Conservation (phyloP, 2,113 vertebrate species). For the Thermophis baileyi region DNA sequence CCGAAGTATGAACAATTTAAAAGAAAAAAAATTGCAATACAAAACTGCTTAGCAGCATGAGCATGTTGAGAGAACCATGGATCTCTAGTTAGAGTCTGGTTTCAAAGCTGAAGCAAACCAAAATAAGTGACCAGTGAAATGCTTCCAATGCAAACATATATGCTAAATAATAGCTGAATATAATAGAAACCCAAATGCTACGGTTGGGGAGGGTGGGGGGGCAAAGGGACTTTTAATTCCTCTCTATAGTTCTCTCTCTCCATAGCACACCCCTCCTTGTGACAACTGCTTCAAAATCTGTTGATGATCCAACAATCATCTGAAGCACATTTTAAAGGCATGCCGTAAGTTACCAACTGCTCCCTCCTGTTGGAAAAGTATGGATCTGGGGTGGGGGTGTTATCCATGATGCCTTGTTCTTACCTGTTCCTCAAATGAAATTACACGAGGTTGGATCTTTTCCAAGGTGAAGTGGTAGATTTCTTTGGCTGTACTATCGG, state of each 20-base stretch:
- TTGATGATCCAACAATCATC: not conserved
- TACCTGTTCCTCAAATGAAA: conserved; percentile 98
- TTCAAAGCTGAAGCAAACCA: not conserved
- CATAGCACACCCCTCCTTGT: not conserved
- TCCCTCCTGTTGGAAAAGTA: not conserved
- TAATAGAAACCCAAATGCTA: not conserved
- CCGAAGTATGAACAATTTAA: not conserved
- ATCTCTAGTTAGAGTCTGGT: not conserved
- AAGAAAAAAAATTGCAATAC: not conserved
- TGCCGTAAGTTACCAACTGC: not conserved
- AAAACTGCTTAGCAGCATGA: not conserved
- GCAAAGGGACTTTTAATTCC: not conserved
- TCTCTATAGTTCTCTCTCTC: not conserved
- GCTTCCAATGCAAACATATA: not conserved
- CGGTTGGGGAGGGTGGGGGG: too few relatives aligned
- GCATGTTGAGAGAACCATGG: not conserved
- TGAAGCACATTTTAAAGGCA: not conserved
- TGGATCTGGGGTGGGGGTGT: not conserved
- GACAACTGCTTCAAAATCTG: not conserved
- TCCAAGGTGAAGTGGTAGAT: conserved; percentile 97
- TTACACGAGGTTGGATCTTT: conserved; percentile 96
- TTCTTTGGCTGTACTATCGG: conserved; percentile 91
- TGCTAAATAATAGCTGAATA: not conserved
- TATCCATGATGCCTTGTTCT: conserved; percentile 17
- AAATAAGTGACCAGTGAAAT: not conserved